A percentile compares a stretch with the other conserved stretches of the same genome.
These are phyloP conservation scores for Saguinus imperator DNA, from an alignment of 2,113 vertebrate genomes.

Conservation along the genomic window DNA sequence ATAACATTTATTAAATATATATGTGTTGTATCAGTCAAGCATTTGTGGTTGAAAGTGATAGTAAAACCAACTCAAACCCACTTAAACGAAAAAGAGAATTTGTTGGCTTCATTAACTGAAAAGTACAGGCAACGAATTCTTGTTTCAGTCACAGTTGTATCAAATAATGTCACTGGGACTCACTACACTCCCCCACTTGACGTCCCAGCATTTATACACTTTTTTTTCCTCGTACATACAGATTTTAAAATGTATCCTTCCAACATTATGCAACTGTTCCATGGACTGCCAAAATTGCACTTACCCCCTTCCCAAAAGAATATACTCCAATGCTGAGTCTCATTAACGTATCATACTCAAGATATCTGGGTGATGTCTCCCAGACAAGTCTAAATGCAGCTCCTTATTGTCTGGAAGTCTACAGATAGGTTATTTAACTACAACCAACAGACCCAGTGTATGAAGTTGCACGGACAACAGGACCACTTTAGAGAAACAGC, in stretches of 20 bases:
- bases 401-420: not conserved
- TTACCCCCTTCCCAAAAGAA: not conserved
- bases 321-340: not conserved
- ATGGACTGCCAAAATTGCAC: not conserved
- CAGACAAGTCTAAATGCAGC: not conserved
- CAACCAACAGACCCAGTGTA: not conserved
- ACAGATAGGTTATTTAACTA: not conserved
- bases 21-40: not conserved
- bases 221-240: not conserved
- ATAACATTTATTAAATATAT: not conserved
- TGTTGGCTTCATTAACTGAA: not conserved
- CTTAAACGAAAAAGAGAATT: not conserved
- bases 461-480: not conserved
- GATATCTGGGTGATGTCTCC: not conserved
- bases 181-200: not conserved
- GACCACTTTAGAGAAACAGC: not conserved
- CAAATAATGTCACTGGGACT: not conserved
- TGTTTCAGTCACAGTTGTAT: not conserved
- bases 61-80: slow-evolving; percentile 4
- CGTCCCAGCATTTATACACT: not conserved
- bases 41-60: not conserved
- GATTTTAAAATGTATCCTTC: not conserved
- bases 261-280: slow-evolving; percentile 7
- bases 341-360: not conserved
- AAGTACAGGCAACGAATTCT: not conserved